A percentile compares a stretch with the other conserved stretches of the same genome.
phyloP scores from a whole-genome alignment of 2,113 vertebrate species.

The Osmerus mordax region DNA sequence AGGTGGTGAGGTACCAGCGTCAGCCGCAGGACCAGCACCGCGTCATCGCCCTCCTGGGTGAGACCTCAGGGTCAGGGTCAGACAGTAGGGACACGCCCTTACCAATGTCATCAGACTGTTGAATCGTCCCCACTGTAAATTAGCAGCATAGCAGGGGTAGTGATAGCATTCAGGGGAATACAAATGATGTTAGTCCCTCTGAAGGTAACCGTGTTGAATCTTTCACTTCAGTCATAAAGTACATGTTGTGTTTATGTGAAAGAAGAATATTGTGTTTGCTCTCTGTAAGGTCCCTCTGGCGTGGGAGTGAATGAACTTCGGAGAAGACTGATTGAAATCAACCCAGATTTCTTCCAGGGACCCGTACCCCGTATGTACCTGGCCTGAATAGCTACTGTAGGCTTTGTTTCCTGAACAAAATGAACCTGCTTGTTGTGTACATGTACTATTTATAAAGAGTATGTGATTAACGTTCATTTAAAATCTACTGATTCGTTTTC shows the following conservation, averaged over 20 bases:
- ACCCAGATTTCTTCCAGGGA: conserved; percentile 81
- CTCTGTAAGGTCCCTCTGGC: conserved; percentile 82
- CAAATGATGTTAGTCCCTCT: too few relatives aligned
- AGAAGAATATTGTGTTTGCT: not conserved
- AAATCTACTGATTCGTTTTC: not conserved
- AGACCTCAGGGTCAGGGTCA: conserved; percentile 25
- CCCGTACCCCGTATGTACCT: conserved; percentile 83
- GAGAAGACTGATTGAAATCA: conserved; percentile 79
- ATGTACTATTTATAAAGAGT: not conserved
- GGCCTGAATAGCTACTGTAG: not conserved
- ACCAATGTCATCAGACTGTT: too few relatives aligned
- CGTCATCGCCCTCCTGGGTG: conserved; percentile 85
- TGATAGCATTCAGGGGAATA: too few relatives aligned
- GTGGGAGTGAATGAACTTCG: conserved; percentile 93
- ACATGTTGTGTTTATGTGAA: not conserved
- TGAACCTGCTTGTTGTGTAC: not conserved
- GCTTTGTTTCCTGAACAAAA: not conserved
- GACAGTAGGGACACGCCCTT: too few relatives aligned
- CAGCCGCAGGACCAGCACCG: conserved; percentile 73
- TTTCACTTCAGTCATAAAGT: too few relatives aligned
- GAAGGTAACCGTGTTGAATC: not conserved
- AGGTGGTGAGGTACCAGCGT: conserved; percentile 88
- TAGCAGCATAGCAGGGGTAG: too few relatives aligned
- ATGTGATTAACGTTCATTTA: not conserved
- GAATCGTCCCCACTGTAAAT: not conserved